Percentiles rank a stretch among this genome's conserved stretches.
These are phyloP conservation scores for Craterocephalus amniculus DNA, from an alignment of 2,797 vertebrate genomes.

Conservation along the genomic window DNA sequence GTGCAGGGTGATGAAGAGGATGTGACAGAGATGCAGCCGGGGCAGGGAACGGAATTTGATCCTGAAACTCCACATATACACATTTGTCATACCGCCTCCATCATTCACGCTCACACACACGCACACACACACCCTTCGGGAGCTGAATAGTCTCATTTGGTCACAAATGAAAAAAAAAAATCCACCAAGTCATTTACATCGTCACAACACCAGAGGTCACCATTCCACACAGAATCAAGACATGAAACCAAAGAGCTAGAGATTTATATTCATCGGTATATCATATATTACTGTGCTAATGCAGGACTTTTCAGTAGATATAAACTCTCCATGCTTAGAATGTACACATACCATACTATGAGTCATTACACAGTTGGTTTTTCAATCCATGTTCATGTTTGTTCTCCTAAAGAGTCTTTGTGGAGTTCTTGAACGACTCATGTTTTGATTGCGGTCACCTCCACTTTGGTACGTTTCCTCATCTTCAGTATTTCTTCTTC, in stretches of 20 bases:
- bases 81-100: slow-evolving; percentile 24
- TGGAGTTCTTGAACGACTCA: slow-evolving; percentile 58
- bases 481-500: slow-evolving; percentile 20
- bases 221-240: slow-evolving; percentile 84
- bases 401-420: slow-evolving; percentile 39
- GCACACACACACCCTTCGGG: slow-evolving; percentile 46
- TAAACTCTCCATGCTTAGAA: slow-evolving; percentile 88
- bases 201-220: slow-evolving; percentile 84
- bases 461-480: slow-evolving; percentile 38
- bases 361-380: slow-evolving; percentile 78
- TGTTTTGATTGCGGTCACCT: slow-evolving; percentile 50
- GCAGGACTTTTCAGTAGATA: slow-evolving; percentile 86
- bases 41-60: slow-evolving; percentile 35
- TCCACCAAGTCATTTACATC: slow-evolving; percentile 78
- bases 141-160: slow-evolving; percentile 76
- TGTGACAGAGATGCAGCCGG: slow-evolving; percentile 36
- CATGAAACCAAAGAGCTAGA: slow-evolving; percentile 84
- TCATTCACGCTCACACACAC: slow-evolving; percentile 18
- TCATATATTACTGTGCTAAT: slow-evolving; percentile 87
- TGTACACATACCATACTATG: slow-evolving; percentile 86
- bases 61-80: slow-evolving; percentile 36
- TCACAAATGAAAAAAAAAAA: slow-evolving; percentile 77
- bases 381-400: slow-evolving; percentile 65
- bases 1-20: slow-evolving; percentile 19
- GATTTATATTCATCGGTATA: slow-evolving; percentile 80